Conservation (phyloP, 2,113 vertebrate species). For the Platanista minor region DNA sequence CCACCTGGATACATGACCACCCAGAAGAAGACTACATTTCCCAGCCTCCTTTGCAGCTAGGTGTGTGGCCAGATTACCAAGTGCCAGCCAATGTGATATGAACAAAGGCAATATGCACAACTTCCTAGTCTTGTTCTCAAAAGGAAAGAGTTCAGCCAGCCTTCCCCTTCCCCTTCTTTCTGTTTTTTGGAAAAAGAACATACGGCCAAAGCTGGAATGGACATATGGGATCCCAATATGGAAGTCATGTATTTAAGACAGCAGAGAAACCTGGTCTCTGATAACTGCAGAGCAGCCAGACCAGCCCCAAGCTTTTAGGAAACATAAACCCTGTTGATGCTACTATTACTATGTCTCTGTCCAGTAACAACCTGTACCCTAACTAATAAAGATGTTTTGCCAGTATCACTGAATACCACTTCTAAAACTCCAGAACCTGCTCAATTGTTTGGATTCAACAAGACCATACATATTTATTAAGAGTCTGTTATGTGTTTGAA, state of each 20-base stretch:
- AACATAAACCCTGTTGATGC: not conserved
- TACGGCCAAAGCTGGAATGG: not conserved
- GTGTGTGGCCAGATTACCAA: not conserved
- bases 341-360: not conserved
- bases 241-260: not conserved
- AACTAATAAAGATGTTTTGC: not conserved
- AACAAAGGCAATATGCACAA: not conserved
- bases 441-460: not conserved
- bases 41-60: slow-evolving; percentile 1
- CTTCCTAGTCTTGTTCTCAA: not conserved
- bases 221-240: not conserved
- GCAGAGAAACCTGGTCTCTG: not conserved
- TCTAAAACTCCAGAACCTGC: not conserved
- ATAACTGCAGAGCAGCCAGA: not conserved
- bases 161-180: not conserved
- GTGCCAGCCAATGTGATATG: not conserved
- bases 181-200: not conserved
- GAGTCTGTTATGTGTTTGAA: not conserved
- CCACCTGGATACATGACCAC: not conserved
- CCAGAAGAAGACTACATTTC: not conserved
- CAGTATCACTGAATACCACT: not conserved
- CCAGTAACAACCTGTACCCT: not conserved
- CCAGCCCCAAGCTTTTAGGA: not conserved
- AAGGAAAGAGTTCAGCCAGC: not conserved
- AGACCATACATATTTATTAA: not conserved